Evolutionary conservation across 2,888 invertebrate genomes (phyloP), one percentile per base, ranked within the genome.

Genomic region (Hydrotaea cyrtoneurina): DNA sequence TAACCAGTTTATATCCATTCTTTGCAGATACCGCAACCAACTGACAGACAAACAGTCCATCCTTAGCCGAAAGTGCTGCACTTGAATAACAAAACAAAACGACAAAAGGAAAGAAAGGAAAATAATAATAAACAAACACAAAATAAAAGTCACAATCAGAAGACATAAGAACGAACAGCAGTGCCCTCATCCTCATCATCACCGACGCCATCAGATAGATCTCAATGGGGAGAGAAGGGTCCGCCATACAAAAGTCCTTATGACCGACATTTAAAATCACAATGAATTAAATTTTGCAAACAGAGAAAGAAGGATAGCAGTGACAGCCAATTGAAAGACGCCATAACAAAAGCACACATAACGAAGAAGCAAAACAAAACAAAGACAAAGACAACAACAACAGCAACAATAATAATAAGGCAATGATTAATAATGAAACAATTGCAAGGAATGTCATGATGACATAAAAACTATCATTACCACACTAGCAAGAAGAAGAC

Each of bases 341-440:
- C n/a, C n/a, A n/a, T n/a, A n/a, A n/a, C n/a, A n/a, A n/a, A n/a
- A n/a, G n/a, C n/a, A n/a, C n/a, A n/a, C n/a, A n/a, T n/a, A n/a
- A n/a, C n/a, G n/a, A n/a, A n/a, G n/a, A 31, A 7, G 31, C 31
- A 31, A 31, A 2, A 66, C n/a, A 0, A 39, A 8, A 26, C 36
- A 23, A 36, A 69, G 46, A 46, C 46, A 3, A 13, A 21, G 50
- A 26, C 26, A 36, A 31, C 3, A 39, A 17, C 7, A 62, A 62
- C 39, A 31, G 50, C 13, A 50, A 15, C n/a, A n/a, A n/a, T n/a
- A n/a, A n/a, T n/a, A 50, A 50, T 50, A 50, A 36, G n/a, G 7
- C 69, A 21, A 46, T 69, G 46, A 69, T 69, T 43, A 69, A 69
- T 69, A 69, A 46, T 46, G 66, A 69, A 15, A 69, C 21, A 43